A percentile compares a stretch with the other conserved stretches of the same genome.
Conservation (phyloP, 2,113 vertebrate species). For the Andinoacara biseriatus region DNA sequence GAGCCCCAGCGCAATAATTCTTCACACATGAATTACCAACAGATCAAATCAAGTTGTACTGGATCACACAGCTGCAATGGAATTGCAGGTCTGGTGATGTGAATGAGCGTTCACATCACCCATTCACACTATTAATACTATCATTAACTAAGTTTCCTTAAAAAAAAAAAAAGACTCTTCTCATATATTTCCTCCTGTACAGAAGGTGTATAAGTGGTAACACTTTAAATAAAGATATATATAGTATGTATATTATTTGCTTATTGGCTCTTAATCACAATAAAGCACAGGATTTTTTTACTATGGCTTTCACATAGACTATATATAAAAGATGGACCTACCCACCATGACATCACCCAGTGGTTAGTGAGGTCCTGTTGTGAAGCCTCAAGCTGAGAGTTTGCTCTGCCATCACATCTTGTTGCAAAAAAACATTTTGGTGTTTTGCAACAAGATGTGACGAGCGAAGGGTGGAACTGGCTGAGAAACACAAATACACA, state of each 20-base stretch:
- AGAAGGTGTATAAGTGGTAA: not conserved
- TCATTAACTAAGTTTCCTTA: not conserved
- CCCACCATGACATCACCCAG: not conserved
- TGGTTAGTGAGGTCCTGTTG: not conserved
- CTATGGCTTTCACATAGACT: not conserved
- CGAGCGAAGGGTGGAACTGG: not conserved
- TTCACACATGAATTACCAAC: constrained; percentile 58
- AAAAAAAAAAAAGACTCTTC: not conserved
- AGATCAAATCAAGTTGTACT: constrained; percentile 52
- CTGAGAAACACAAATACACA: not conserved
- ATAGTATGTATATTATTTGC: not conserved
- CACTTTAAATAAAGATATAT: not conserved
- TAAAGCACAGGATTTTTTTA: not conserved
- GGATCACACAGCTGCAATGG: constrained; percentile 45
- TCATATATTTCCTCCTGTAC: not conserved
- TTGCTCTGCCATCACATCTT: not conserved
- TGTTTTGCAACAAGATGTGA: not conserved
- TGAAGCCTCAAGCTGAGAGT: not conserved
- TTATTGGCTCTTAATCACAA: not conserved
- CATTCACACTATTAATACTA: constrained; percentile 15
- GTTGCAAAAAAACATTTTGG: not conserved
- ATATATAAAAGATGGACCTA: not conserved
- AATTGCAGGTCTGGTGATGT: constrained; percentile 11
- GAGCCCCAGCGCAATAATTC: constrained; percentile 55
- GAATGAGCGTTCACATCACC: not conserved